phyloP scores from a whole-genome alignment of 2,113 vertebrate species.

The Brienomyrus longianalis region DNA sequence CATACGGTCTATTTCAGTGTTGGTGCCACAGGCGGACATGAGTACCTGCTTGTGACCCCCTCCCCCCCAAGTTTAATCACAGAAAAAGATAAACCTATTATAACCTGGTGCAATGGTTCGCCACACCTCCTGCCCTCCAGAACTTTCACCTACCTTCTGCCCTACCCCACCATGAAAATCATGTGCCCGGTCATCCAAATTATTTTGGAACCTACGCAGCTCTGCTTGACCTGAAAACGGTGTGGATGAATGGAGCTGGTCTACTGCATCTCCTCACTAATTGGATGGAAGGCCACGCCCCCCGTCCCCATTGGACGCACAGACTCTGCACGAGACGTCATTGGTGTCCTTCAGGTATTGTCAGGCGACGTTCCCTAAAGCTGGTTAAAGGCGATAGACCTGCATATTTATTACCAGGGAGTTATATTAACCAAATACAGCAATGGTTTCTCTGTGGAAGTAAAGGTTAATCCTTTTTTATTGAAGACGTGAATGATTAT shows the following conservation, averaged over 20 bases:
- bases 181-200: not conserved
- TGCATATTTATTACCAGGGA: not conserved
- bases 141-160: not conserved
- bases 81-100: too few relatives aligned
- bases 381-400: not conserved
- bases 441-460: not conserved
- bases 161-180: not conserved
- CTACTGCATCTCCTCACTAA: not conserved
- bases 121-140: not conserved
- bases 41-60: not conserved
- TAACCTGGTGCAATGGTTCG: not conserved
- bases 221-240: not conserved
- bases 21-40: not conserved
- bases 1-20: not conserved
- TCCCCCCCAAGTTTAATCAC: not conserved
- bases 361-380: not conserved
- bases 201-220: not conserved
- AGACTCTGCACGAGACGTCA: not conserved
- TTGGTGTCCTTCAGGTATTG: not conserved
- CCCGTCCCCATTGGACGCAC: not conserved
- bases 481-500: not conserved
- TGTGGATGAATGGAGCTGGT: not conserved
- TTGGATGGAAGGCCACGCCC: not conserved
- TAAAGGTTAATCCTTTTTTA: constrained; percentile 1
- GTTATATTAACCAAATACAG: constrained; percentile 7